Evolutionary conservation across 2,888 invertebrate genomes (phyloP), one percentile per base, ranked within the genome.

Genomic region (Diaperis boleti): DNA sequence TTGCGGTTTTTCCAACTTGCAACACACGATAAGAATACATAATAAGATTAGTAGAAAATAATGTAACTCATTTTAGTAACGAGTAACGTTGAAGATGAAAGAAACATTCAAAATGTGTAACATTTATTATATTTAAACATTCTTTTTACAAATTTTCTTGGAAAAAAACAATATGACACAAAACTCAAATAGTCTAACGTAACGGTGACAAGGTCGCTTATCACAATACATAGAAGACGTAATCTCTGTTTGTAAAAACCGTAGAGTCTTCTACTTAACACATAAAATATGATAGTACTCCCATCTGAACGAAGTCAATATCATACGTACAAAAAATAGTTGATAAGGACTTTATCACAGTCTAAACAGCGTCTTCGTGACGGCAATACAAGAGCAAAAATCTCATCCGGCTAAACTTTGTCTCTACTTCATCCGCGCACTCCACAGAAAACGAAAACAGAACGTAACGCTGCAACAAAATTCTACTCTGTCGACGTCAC

Each of bases 231-330:
- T 50, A 66, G 55, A 64, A 64, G 60, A 64, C 62, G 41, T 42
- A 47, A 45, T 59, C 44, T 63, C 37, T 55, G 55, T 49, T 33
- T 33, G 11, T 33, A 33, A 10, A 18, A 42, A 55, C 42, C 41
- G 41, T 49, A 52, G 8, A 39, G 59, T 37, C 63, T 54, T 59
- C 63, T 63, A 65, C 62, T 59, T 61, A 64, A 67, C 56, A 67
- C 45, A 65, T 59, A 59, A 67, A 72, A 79, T 80, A 84, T 83
- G 83, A 83, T 83, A 84, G 83, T 84, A 84, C 84, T 84, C 81
- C 83, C 83, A 83, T 84, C 83, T 82, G 82, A 80, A 81, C 81
- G 84, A 84, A 84, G 84, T 84, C 83, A 84, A 83, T 83, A 84
- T 82, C 83, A 83, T 82, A 79, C 83, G 83, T 82, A 79, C 74